Conservation (phyloP, 2,113 vertebrate genomes). For the Aythya baeri region DNA sequence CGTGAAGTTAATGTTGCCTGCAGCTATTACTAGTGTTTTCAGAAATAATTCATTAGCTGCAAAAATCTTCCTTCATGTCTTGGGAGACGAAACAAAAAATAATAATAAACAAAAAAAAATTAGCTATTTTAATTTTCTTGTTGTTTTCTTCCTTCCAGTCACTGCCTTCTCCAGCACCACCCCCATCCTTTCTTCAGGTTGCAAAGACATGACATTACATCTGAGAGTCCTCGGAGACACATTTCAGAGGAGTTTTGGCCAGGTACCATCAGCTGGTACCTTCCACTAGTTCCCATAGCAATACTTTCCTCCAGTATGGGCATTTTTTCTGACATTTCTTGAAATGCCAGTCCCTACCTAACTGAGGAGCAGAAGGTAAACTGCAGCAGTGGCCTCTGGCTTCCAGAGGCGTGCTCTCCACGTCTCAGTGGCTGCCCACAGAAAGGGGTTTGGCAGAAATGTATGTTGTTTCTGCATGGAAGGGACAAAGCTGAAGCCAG, state of each 20-base stretch:
- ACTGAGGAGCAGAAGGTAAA: not conserved
- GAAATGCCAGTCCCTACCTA: not conserved
- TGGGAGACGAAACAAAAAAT: not conserved
- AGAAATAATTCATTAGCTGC: slow-evolving; percentile 64
- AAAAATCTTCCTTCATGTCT: slow-evolving; percentile 25
- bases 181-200: not conserved
- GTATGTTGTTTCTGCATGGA: not conserved
- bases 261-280: not conserved
- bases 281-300: not conserved
- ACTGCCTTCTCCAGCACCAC: not conserved
- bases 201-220: not conserved
- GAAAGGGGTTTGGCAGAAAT: not conserved
- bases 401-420: accelerated
- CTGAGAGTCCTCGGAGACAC: not conserved
- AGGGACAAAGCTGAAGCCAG: not conserved
- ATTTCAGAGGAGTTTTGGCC: not conserved
- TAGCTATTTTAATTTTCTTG: not conserved
- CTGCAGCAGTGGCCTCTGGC: not conserved
- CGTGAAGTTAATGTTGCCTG: slow-evolving; percentile 40
- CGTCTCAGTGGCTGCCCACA: not conserved
- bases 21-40: slow-evolving; percentile 46
- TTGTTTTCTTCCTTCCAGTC: not conserved
- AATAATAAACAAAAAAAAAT: not conserved
- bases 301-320: accelerated
- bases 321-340: not conserved